Conservation (phyloP, 2,797 vertebrate species). For the Phoeniculus purpureus region DNA sequence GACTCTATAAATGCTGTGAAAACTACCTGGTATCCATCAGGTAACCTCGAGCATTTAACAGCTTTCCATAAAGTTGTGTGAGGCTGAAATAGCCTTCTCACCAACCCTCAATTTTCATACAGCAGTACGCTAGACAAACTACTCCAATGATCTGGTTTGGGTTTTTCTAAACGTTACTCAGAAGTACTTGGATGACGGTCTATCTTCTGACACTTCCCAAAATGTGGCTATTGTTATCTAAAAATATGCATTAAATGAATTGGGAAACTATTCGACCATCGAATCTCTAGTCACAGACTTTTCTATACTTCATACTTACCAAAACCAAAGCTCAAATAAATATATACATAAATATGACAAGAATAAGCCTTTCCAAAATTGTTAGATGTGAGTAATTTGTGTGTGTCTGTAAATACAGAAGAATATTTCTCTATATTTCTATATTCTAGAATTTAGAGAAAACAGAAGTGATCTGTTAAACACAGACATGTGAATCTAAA, state of each 20-base stretch:
- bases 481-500: background rate
- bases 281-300: background rate
- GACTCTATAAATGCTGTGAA: background rate
- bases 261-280: background rate
- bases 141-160: background rate
- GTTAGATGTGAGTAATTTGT: background rate
- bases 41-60: background rate
- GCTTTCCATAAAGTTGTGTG: background rate
- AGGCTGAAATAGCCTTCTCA: background rate
- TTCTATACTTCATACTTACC: background rate
- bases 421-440: background rate
- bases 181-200: background rate
- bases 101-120: rapidly evolving
- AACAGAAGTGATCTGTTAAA: background rate
- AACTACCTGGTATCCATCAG: background rate
- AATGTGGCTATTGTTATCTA: background rate
- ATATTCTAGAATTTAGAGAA: background rate
- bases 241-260: background rate
- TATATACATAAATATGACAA: background rate
- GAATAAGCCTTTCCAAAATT: background rate
- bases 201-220: background rate
- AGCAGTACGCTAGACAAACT: background rate
- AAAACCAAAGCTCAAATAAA: background rate
- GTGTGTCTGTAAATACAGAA: background rate
- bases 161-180: background rate